phyloP scores from a whole-genome alignment of 2,797 vertebrate genomes.

The Geotrypetes seraphini region DNA sequence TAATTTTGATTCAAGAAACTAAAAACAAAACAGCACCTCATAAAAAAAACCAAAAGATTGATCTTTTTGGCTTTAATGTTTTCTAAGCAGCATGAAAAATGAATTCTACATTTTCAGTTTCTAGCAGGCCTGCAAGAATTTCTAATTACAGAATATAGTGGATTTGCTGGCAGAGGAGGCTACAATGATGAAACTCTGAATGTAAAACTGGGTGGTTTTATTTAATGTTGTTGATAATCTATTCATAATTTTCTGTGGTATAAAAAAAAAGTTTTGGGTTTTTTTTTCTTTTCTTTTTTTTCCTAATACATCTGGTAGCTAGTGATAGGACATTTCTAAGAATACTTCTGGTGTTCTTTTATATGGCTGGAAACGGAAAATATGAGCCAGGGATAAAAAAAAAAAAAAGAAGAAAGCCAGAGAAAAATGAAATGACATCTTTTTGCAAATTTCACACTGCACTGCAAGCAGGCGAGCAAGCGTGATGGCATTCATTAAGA shows the following conservation, averaged over 20 bases:
- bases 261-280: conserved; percentile 33
- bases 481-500: conserved; percentile 48
- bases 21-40: conserved; percentile 15
- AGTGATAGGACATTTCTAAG: conserved; percentile 50
- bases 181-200: conserved; percentile 28
- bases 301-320: conserved; percentile 48
- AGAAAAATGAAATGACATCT: conserved; percentile 41
- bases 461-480: conserved; percentile 42
- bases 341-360: conserved; percentile 50
- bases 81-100: conserved; percentile 12
- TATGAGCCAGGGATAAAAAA: neutral
- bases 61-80: conserved; percentile 18
- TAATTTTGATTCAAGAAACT: neutral
- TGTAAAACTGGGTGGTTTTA: conserved; percentile 40
- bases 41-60: conserved; percentile 15
- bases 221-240: conserved; percentile 43
- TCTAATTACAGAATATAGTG: conserved; percentile 20
- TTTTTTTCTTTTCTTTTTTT: no score
- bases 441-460: conserved; percentile 48
- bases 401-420: conserved; percentile 34
- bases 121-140: conserved; percentile 24
- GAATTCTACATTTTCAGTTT: conserved; percentile 18
- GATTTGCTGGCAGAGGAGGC: conserved; percentile 17
- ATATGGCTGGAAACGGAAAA: no score
- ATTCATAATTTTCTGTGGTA: conserved; percentile 43